Conservation (phyloP, 2,113 vertebrate species). For the Rhynchopsitta pachyrhyncha region DNA sequence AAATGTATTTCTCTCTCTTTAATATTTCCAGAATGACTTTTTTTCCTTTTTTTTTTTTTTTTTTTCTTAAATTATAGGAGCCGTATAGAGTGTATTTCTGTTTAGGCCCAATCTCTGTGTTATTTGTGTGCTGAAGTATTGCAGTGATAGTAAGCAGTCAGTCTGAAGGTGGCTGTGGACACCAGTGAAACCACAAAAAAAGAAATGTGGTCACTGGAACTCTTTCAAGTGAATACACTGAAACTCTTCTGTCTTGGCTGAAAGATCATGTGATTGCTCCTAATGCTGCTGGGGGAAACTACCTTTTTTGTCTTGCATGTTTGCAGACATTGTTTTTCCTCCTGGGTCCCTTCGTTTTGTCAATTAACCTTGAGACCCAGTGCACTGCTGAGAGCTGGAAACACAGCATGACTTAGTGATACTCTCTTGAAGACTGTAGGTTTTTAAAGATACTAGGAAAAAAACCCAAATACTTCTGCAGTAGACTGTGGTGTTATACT, state of each 20-base stretch:
- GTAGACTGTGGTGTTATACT: not conserved
- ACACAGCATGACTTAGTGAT: not conserved
- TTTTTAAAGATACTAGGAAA: not conserved
- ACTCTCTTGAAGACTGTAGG: not conserved
- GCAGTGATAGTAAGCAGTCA: not conserved
- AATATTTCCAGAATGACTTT: not conserved
- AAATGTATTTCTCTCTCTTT: not conserved
- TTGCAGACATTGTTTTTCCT: not conserved
- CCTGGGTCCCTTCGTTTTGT: not conserved
- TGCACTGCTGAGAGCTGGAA: not conserved
- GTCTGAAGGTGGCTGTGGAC: not conserved
- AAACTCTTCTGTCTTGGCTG: not conserved
- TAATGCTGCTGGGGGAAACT: not conserved
- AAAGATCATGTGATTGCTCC: not conserved
- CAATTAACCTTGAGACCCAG: not conserved
- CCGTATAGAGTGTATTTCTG: not conserved
- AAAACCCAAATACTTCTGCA: rapidly evolving
- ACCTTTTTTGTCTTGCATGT: not conserved
- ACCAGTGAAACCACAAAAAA: not conserved
- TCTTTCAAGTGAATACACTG: not conserved
- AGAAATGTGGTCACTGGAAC: not conserved
- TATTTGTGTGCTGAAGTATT: not conserved
- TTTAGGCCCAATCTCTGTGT: not conserved
- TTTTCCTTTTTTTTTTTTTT: not conserved
- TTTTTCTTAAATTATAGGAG: not conserved